Conservation (phyloP, 2,888 invertebrate species). For the Lysandra coridon region DNA sequence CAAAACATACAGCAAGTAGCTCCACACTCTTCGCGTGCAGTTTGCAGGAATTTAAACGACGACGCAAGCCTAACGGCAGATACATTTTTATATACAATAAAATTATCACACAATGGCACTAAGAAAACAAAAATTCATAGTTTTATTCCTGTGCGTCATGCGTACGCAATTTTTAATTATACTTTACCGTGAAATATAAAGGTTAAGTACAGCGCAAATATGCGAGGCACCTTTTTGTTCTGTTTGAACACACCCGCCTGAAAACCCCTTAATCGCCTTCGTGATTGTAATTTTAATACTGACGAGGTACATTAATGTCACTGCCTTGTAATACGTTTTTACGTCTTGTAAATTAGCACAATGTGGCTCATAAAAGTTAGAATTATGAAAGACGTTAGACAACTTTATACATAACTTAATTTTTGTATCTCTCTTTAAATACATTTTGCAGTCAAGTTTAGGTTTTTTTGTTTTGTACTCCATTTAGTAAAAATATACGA, state of each 20-base stretch:
- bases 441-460: too few relatives aligned
- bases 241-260: conserved; percentile 37
- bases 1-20: background rate
- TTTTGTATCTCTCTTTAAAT: too few relatives aligned
- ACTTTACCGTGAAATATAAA: conserved; percentile 62
- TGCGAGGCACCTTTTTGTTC: conserved; percentile 39
- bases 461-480: too few relatives aligned
- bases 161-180: conserved; percentile 59
- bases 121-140: conserved; percentile 43
- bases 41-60: conserved; percentile 1
- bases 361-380: background rate
- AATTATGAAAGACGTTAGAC: background rate
- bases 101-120: conserved; percentile 43
- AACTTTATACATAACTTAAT: background rate
- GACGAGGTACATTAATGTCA: background rate
- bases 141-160: conserved; percentile 49
- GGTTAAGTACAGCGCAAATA: conserved; percentile 64
- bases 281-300: conserved; percentile 32
- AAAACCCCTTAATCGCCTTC: conserved; percentile 31
- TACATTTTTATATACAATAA: conserved; percentile 36
- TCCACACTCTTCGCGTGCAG: background rate
- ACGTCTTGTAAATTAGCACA: background rate
- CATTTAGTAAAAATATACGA: too few relatives aligned
- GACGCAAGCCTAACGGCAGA: conserved; percentile 21
- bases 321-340: background rate